phyloP scores from a whole-genome alignment of 2,797 vertebrate species.

The Sebastes umbrosus region DNA sequence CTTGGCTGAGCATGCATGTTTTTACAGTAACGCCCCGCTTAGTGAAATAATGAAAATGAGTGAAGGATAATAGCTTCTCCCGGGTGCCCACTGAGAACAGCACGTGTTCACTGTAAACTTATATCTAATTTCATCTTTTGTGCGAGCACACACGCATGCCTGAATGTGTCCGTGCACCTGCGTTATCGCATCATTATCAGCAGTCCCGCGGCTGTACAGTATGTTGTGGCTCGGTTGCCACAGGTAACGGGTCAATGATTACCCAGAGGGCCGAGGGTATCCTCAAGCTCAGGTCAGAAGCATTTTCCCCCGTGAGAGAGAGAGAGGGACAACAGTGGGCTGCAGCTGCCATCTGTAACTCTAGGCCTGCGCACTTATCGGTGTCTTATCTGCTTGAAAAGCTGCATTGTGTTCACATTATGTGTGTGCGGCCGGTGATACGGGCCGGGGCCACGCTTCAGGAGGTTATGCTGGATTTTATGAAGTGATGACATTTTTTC shows the following conservation, averaged over 20 bases:
- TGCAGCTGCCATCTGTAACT: conserved; percentile 56
- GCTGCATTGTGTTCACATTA: conserved; percentile 32
- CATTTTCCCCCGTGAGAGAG: conserved; percentile 44
- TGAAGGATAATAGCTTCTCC: conserved; percentile 2
- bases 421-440: not conserved
- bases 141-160: not conserved
- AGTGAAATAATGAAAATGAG: conserved; percentile 26
- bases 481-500: not conserved
- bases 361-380: conserved; percentile 31
- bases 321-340: conserved; percentile 40
- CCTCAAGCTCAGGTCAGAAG: conserved; percentile 73
- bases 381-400: conserved; percentile 41
- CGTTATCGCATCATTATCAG: conserved; percentile 64
- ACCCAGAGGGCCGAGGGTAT: conserved; percentile 67
- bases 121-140: not conserved
- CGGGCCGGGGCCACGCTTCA: conserved; percentile 7
- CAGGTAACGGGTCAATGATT: conserved; percentile 82
- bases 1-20: conserved; percentile 41
- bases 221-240: conserved; percentile 66
- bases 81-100: not conserved
- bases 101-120: not conserved
- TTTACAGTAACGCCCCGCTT: conserved; percentile 26
- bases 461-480: conserved; percentile 1
- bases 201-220: conserved; percentile 42
- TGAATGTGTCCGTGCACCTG: conserved; percentile 3